Evolutionary conservation across 2,888 invertebrate species (phyloP).

Genomic region (Noctuana brunneofusca): DNA sequence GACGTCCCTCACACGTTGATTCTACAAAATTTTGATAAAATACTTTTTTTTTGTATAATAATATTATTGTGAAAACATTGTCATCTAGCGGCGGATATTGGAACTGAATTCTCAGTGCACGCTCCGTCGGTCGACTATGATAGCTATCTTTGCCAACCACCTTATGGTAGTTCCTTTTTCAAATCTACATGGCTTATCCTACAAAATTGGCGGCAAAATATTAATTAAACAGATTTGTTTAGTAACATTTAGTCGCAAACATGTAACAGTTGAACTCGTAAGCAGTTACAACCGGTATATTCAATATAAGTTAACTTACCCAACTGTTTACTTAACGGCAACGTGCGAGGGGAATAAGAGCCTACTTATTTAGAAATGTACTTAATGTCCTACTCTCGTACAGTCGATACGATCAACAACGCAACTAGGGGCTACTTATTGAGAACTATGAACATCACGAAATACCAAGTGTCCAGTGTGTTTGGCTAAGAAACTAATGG

Average conservation of each 20-base stretch:
- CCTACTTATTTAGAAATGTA: slow-evolving; percentile 76
- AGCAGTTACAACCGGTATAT: no score
- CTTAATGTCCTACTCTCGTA: slow-evolving; percentile 63
- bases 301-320: neutral
- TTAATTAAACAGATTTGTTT: neutral
- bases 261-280: neutral
- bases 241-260: neutral
- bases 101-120: neutral
- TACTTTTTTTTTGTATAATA: neutral
- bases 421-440: slow-evolving; percentile 71
- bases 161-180: no score
- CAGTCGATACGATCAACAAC: slow-evolving; percentile 73
- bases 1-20: slow-evolving; percentile 63
- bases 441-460: slow-evolving; percentile 73
- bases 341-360: slow-evolving; percentile 69
- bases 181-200: no score
- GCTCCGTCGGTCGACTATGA: neutral
- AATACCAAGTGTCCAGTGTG: slow-evolving; percentile 55
- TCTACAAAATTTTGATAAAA: slow-evolving; percentile 26
- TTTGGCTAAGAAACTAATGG: slow-evolving; percentile 59
- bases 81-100: neutral
- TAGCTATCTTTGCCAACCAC: no score
- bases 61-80: neutral
- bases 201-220: no score
- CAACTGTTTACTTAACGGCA: slow-evolving; percentile 35